These are phyloP conservation scores for Struthidea cinerea DNA, from an alignment of 2,113 vertebrate genomes.

Conservation along the genomic window DNA sequence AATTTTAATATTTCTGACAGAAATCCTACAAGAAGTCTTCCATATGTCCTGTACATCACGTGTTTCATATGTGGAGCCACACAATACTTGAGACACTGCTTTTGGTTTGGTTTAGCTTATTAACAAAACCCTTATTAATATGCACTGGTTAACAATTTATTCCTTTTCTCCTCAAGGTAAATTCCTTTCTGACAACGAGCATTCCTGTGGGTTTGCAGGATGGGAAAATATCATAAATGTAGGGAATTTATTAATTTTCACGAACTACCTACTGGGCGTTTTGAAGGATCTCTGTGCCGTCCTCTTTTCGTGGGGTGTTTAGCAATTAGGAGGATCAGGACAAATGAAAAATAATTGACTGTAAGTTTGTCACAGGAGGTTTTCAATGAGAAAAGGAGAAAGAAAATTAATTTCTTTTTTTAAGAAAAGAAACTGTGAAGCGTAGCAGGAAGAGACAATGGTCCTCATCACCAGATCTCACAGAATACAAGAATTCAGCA, in stretches of 20 bases:
- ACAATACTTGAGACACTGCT: background rate
- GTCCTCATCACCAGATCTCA: background rate
- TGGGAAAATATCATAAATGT: background rate
- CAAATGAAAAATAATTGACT: background rate
- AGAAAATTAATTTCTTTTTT: background rate
- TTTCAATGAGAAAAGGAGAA: background rate
- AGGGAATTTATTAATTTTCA: background rate
- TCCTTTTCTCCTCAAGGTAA: background rate
- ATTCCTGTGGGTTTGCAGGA: background rate
- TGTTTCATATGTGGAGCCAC: background rate
- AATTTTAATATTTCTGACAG: background rate
- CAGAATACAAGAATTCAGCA: background rate
- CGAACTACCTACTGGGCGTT: background rate
- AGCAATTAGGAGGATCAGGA: background rate
- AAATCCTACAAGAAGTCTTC: background rate
- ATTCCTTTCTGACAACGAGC: background rate
- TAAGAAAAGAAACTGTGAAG: background rate
- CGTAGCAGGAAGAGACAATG: background rate
- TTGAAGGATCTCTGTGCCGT: background rate
- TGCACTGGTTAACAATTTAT: background rate
- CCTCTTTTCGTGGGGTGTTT: background rate
- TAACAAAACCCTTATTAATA: background rate
- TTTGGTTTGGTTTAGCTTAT: background rate
- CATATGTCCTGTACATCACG: background rate
- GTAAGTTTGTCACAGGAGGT: background rate